A percentile compares a stretch with the other conserved stretches of the same genome.
These are phyloP conservation scores for Hylia prasina DNA, from an alignment of 2,113 vertebrate species.

Conservation along the genomic window DNA sequence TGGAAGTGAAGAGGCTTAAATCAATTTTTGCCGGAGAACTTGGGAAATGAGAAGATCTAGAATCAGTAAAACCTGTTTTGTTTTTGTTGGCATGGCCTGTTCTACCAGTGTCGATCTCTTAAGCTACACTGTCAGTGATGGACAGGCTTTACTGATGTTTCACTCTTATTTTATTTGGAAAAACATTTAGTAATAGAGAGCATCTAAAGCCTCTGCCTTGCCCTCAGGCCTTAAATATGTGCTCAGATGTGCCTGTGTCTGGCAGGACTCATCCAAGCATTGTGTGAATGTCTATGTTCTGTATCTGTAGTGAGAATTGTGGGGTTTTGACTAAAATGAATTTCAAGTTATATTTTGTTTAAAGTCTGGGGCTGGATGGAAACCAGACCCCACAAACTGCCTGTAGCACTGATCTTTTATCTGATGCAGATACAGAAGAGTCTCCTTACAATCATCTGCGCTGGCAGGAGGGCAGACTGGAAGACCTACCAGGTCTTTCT, in stretches of 20 bases:
- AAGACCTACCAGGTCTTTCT: neutral
- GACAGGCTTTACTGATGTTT: neutral
- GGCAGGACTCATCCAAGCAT: neutral
- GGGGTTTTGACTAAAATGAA: neutral
- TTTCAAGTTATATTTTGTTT: conserved; percentile 53
- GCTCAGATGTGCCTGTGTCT: neutral
- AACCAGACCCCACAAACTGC: conserved; percentile 9
- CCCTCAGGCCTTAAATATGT: neutral
- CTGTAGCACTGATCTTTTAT: neutral
- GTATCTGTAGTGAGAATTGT: neutral
- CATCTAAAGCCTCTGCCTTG: neutral
- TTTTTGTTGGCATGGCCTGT: neutral
- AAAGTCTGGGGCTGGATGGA: conserved; percentile 8
- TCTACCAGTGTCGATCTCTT: neutral
- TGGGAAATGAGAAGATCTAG: neutral
- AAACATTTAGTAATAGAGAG: neutral
- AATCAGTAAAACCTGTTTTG: neutral
- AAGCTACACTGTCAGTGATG: neutral
- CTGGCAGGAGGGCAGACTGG: neutral
- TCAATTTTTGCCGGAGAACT: neutral
- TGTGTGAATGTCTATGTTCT: conserved; percentile 9
- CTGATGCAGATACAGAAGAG: neutral
- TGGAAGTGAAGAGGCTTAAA: neutral
- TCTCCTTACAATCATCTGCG: neutral
- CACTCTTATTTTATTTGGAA: neutral